Evolutionary conservation across 2,888 invertebrate species (phyloP).

Genomic region (Tinea semifulvella): DNA sequence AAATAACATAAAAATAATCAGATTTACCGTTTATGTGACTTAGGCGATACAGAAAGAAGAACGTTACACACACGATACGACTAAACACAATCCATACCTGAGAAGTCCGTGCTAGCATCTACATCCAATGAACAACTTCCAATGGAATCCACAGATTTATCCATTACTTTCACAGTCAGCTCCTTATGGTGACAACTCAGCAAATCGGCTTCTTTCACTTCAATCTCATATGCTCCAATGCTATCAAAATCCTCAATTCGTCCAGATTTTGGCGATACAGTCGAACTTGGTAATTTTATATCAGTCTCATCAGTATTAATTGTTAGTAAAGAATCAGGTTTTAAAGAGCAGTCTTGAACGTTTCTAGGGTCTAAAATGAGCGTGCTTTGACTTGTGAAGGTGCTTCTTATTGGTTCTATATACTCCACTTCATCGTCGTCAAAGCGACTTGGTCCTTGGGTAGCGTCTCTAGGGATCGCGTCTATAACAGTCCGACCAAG

Average conservation of each 20-base stretch:
- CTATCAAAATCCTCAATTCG: conserved; percentile 43
- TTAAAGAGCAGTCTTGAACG: conserved; percentile 29
- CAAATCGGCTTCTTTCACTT: conserved; percentile 53
- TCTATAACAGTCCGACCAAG: conserved; percentile 49
- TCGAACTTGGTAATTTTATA: conserved; percentile 53
- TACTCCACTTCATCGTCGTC: conserved; percentile 60
- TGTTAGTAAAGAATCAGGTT: conserved; percentile 47
- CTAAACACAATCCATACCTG: conserved; percentile 65
- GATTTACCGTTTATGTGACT: too few species aligned
- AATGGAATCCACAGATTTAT: conserved; percentile 83
- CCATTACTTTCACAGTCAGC: conserved; percentile 69
- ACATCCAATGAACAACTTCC: conserved; percentile 88
- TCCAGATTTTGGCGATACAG: conserved; percentile 42
- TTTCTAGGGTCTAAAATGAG: conserved; percentile 49
- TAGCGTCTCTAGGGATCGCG: conserved; percentile 56
- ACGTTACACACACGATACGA: not conserved
- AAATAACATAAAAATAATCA: too few species aligned
- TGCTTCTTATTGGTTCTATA: conserved; percentile 59
- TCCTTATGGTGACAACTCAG: conserved; percentile 42
- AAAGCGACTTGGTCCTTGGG: conserved; percentile 46
- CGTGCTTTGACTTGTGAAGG: conserved; percentile 59
- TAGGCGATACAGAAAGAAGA: not conserved
- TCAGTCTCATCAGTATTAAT: conserved; percentile 58
- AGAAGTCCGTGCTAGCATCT: conserved; percentile 78
- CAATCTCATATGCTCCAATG: conserved; percentile 55